Evolutionary conservation across 2,113 vertebrate genomes (phyloP), one percentile per base, ranked within the genome.

Genomic region (Ahaetulla prasina): DNA sequence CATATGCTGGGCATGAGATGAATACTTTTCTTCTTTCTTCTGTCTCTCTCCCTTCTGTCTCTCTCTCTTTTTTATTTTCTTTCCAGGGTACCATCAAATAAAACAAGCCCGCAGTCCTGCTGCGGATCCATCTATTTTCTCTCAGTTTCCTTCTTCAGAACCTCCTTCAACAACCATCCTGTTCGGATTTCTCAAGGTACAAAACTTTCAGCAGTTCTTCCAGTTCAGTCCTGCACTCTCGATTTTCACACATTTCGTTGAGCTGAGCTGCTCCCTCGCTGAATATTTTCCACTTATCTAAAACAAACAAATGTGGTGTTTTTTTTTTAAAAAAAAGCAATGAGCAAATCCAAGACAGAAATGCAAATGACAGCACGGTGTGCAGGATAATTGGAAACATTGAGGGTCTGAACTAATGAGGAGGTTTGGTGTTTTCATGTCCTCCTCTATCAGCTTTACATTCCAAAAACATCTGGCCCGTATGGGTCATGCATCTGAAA

Each of bases 231-330:
- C 97, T 97, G 96, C 98, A 98, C 84, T 97, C 95, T 95, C 96
- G 97, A 93, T 94, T 97, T 95, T 97, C 96, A 95, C 98, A 98
- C 97, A 98, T 98, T 95, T 98, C 98, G 96, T 97, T 98, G 96
- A 98, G 97, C 93, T 97, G 98, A 93, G 97, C 96, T 98, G 98
- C 98, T 95, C 98, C 98, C 94, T 98, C 98, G 0, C 97, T 97
- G 96, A 98, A 98, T 94, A 98, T 98, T 96, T 98, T 98, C 98
- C 98, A 98, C 93, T 98, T 98, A 92, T 97, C 98, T 98, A 95
- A 94, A 97, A 97, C 47, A 97, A 90, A 96, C 93, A 91, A 25
- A 95, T 2, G 10, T n/a, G 45, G 3, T 47, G 35, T 87, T 63
- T 47, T 35, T 9, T 25, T 8, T 16, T 52, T 50, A 16, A 47